These are phyloP conservation scores for Amphiprion clarkii DNA, from an alignment of 2,797 vertebrate genomes.

Conservation along the genomic window DNA sequence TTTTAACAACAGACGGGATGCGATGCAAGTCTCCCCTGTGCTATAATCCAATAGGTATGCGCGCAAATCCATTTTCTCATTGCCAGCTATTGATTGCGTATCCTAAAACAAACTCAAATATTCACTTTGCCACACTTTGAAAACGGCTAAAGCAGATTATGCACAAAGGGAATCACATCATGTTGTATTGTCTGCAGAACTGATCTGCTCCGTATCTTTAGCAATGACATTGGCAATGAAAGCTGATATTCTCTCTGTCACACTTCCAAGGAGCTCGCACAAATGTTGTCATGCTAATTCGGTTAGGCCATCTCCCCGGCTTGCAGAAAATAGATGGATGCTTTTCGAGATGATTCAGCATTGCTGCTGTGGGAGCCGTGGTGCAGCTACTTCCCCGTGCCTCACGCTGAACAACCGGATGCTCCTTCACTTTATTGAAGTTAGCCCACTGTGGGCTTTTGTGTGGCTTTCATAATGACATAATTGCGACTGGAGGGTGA, in stretches of 20 bases:
- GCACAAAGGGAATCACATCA: conserved; percentile 70
- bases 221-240: conserved; percentile 59
- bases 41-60: conserved; percentile 69
- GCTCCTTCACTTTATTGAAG: conserved; percentile 56
- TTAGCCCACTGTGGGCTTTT: conserved; percentile 58
- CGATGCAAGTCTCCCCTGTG: conserved; percentile 61
- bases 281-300: conserved; percentile 74
- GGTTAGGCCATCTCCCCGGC: conserved; percentile 65
- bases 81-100: conserved; percentile 59
- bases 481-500: conserved; percentile 44
- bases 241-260: conserved; percentile 75
- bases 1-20: conserved; percentile 63
- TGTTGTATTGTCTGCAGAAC: conserved; percentile 60
- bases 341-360: conserved; percentile 70
- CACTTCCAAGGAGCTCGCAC: conserved; percentile 65
- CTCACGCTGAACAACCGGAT: conserved; percentile 52
- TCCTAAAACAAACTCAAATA: conserved; percentile 67
- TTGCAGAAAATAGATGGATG: conserved; percentile 60
- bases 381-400: conserved; percentile 34
- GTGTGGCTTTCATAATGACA: conserved; percentile 56
- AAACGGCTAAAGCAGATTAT: conserved; percentile 72
- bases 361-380: conserved; percentile 53
- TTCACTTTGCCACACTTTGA: conserved; percentile 65
- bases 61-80: conserved; percentile 60
- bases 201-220: conserved; percentile 70